phyloP scores from a whole-genome alignment of 2,113 vertebrate species.

The Ahaetulla prasina region DNA sequence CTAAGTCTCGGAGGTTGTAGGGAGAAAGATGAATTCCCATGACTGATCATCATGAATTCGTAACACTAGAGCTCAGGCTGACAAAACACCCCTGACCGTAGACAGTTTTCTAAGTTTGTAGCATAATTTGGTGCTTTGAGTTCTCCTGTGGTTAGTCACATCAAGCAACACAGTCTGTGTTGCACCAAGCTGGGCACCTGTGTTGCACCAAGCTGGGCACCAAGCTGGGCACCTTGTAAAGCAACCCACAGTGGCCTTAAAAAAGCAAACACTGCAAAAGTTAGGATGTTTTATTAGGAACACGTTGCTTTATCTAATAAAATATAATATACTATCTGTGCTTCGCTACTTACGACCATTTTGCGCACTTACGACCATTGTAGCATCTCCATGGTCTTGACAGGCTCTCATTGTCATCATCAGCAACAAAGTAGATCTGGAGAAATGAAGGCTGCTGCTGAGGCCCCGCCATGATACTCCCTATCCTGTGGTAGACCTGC shows the following conservation, averaged over 20 bases:
- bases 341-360: too few relatives aligned
- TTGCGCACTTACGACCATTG: too few relatives aligned
- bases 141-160: not conserved
- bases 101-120: not conserved
- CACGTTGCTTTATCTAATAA: not conserved
- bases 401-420: too few relatives aligned
- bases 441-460: too few relatives aligned
- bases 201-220: not conserved
- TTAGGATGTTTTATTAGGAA: not conserved
- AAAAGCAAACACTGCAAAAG: not conserved
- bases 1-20: not conserved
- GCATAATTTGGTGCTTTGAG: not conserved
- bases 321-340: not conserved
- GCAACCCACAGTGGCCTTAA: not conserved
- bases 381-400: too few relatives aligned
- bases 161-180: not conserved
- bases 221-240: too few relatives aligned
- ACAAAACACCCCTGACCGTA: not conserved
- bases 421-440: too few relatives aligned
- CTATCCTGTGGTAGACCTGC: too few relatives aligned
- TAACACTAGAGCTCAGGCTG: not conserved
- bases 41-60: not conserved
- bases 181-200: not conserved
- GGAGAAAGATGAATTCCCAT: not conserved
- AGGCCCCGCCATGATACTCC: too few relatives aligned